These are phyloP conservation scores for Bombus huntii DNA, from an alignment of 1,140 invertebrate genomes.

Conservation along the genomic window DNA sequence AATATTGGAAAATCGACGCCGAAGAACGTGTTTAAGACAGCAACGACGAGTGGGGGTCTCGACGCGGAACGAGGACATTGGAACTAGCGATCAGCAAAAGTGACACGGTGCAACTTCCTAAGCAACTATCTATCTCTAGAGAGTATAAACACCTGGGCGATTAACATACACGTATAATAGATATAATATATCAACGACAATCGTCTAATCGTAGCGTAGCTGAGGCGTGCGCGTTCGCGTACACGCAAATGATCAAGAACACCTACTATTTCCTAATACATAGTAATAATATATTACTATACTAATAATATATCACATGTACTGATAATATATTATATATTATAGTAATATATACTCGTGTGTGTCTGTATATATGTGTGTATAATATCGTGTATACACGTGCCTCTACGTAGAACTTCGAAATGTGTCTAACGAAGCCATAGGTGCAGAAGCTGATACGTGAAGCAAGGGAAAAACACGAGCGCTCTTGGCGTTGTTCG, in stretches of 20 bases:
- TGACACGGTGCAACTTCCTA: conserved; percentile 39
- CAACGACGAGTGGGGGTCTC: conserved; percentile 11
- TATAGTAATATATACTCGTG: neutral
- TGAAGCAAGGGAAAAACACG: conserved; percentile 59
- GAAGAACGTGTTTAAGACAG: conserved; percentile 27
- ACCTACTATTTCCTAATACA: neutral
- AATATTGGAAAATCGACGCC: neutral
- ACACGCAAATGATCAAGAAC: conserved; percentile 22
- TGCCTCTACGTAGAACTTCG: neutral
- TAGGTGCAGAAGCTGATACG: conserved; percentile 70
- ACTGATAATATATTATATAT: neutral
- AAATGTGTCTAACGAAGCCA: conserved; percentile 50
- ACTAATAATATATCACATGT: neutral
- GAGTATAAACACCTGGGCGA: conserved; percentile 45
- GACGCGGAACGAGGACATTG: neutral
- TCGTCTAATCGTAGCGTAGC: conserved; percentile 43
- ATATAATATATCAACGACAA: conserved; percentile 37
- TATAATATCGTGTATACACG: neutral
- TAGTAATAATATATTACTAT: conserved; percentile 6
- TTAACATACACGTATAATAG: conserved; percentile 33
- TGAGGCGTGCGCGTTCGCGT: conserved; percentile 40
- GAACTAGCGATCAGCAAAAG: conserved; percentile 44
- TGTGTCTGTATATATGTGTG: neutral
- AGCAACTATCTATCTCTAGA: conserved; percentile 55
- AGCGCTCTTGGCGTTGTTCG: neutral